Conservation (phyloP, 2,797 vertebrate species). For the Notoglanidium macrostoma region DNA sequence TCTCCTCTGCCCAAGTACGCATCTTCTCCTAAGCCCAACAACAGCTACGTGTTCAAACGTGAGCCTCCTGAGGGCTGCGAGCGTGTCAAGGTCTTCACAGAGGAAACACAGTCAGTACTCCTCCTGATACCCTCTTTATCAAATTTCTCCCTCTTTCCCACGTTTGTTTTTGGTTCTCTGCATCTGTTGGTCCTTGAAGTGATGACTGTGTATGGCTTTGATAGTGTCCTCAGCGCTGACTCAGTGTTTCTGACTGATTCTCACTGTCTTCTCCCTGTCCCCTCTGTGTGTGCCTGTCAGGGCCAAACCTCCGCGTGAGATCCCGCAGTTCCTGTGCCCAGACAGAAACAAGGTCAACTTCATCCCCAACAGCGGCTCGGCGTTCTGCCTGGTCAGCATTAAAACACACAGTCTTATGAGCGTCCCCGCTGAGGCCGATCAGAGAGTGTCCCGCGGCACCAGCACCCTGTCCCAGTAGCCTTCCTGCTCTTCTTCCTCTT, state of each 20-base stretch:
- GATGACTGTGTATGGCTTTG: conserved; percentile 19
- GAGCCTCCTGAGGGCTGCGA: conserved; percentile 89
- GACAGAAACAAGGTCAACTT: conserved; percentile 94
- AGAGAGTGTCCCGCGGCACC: conserved; percentile 77
- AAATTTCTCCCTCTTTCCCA: conserved; percentile 23
- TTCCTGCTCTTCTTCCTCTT: conserved; percentile 43
- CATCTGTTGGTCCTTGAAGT: conserved; percentile 41
- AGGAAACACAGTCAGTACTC: conserved; percentile 84
- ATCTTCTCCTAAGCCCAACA: conserved; percentile 88
- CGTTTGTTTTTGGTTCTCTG: conserved; percentile 33
- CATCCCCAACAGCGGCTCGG: conserved; percentile 88
- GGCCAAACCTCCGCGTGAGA: conserved; percentile 82
- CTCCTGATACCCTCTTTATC: conserved; percentile 20
- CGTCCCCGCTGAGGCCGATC: conserved; percentile 58
- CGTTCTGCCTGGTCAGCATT: conserved; percentile 88
- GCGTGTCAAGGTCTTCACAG: conserved; percentile 84
- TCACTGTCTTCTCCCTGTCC: conserved; percentile 14
- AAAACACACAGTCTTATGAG: conserved; percentile 75
- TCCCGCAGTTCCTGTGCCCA: conserved; percentile 85
- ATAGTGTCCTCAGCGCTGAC: conserved; percentile 20
- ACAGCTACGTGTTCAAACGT: conserved; percentile 89
- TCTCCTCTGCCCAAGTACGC: conserved; percentile 86
- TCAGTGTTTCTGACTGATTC: conserved; percentile 24
- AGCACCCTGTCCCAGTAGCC: conserved; percentile 65
- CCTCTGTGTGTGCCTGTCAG: conserved; percentile 62